A percentile compares a stretch with the other conserved stretches of the same genome.
These are phyloP conservation scores for Erebia ligea DNA, from an alignment of 2,888 invertebrate genomes.

Conservation along the genomic window DNA sequence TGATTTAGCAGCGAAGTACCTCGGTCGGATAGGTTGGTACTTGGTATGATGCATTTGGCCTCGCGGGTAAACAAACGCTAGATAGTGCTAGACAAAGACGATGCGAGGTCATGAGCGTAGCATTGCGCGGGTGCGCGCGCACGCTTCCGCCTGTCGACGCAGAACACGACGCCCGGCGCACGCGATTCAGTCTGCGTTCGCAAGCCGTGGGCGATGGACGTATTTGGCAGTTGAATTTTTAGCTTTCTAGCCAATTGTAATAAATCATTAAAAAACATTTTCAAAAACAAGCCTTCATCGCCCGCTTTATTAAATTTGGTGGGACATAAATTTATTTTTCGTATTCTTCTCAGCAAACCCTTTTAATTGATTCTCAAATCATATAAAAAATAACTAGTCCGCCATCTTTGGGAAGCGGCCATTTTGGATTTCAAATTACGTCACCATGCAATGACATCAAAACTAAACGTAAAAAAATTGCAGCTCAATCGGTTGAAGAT, in stretches of 20 bases:
- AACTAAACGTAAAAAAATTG: too few relatives aligned
- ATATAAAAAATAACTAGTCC: too few relatives aligned
- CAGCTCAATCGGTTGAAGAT: too few relatives aligned
- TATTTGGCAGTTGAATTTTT: conserved; percentile 25
- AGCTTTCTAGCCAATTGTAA: background rate
- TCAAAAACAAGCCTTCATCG: too few relatives aligned
- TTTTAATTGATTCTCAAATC: too few relatives aligned
- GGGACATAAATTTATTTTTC: too few relatives aligned
- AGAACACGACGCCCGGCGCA: conserved; percentile 43
- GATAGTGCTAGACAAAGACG: conserved; percentile 82
- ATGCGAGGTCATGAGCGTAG: conserved; percentile 82
- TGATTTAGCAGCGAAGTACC: conserved; percentile 65
- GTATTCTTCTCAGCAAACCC: too few relatives aligned
- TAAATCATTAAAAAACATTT: too few relatives aligned
- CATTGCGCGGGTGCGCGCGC: conserved; percentile 80
- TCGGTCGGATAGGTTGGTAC: conserved; percentile 62
- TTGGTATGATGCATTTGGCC: conserved; percentile 80
- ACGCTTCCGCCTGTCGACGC: conserved; percentile 77
- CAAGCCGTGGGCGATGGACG: conserved; percentile 54
- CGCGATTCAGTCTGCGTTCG: conserved; percentile 48
- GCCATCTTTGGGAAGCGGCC: too few relatives aligned
- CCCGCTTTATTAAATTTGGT: too few relatives aligned
- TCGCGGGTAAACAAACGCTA: conserved; percentile 80
- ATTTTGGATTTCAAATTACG: too few relatives aligned
- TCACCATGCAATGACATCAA: too few relatives aligned